Evolutionary conservation across 2,113 vertebrate genomes (phyloP), one percentile per base, ranked within the genome.

Genomic region (Marmota monax): DNA sequence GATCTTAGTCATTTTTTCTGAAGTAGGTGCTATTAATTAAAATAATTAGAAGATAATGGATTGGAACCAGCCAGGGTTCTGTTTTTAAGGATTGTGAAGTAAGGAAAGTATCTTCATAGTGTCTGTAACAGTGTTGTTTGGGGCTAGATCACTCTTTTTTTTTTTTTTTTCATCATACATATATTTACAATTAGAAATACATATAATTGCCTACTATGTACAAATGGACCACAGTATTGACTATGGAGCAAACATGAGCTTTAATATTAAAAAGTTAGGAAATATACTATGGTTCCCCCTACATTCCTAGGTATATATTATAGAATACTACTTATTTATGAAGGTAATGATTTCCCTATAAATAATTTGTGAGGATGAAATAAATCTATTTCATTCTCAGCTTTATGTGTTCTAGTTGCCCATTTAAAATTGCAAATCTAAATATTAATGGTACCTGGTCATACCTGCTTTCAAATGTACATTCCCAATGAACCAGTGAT

Each of bases 181-280:
- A n/a, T 65, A 53, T 53, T 95, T 93, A 51, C 2, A 61, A 69
- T 77, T 73, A 72, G n/a, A 96, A 53, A 51, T 89, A 34, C 29
- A 11, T 82, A 77, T 65, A 53, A 18, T 84, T 72, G 42, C 63
- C 51, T 83, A 63, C 58, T 87, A 0, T 88, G 2, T 79, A 34
- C 69, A 92, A 34, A 2, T 67, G 14, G 45, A 32, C 14, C 42
- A 69, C n/a, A 25, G 2, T 65, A 37, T 65, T 88, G 22, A 80
- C 65, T 67, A 63, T 63, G 61, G 61, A 63, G 37, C 39, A 95
- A 79, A 72, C 67, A 51, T 48, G 14, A 96, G 8, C 22, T 86
- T 92, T 96, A 84, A n/a, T 97, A 56, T 90, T 82, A 82, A 85
- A 93, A 96, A 73, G 53, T 76, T 76, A 53, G 9, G 27, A 90